phyloP scores from a whole-genome alignment of 2,113 vertebrate species.

The Bos javanicus region DNA sequence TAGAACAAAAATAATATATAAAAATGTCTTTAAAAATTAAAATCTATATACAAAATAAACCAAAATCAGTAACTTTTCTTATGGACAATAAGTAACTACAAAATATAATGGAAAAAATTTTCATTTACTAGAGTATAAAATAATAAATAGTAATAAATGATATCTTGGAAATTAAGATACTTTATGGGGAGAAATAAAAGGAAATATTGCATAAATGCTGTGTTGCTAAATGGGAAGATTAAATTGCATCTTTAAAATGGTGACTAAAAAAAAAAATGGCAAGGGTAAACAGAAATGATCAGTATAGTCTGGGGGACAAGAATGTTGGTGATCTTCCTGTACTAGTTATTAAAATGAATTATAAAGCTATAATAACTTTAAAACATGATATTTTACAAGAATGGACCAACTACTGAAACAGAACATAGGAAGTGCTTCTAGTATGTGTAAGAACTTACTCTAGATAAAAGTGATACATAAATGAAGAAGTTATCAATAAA shows the following conservation, averaged over 20 bases:
- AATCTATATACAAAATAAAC: background rate
- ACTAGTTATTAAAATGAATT: background rate
- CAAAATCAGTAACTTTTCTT: background rate
- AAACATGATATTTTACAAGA: background rate
- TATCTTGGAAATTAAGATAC: background rate
- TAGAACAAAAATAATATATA: constrained; percentile 8
- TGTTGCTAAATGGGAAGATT: background rate
- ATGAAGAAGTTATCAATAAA: background rate
- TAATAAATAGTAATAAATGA: background rate
- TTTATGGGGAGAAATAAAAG: background rate
- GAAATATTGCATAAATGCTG: background rate
- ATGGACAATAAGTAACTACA: background rate
- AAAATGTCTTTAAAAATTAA: background rate
- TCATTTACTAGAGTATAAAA: background rate
- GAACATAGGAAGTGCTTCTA: background rate
- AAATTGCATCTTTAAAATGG: background rate
- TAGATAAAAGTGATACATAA: background rate
- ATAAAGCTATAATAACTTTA: background rate
- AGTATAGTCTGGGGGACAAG: background rate
- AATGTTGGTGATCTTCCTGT: background rate
- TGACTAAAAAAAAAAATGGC: background rate
- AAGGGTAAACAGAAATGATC: background rate
- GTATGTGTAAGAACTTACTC: background rate
- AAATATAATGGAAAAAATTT: background rate
- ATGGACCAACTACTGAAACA: background rate